Conservation (phyloP, 2,113 vertebrate genomes). For the Solenodon paradoxus region DNA sequence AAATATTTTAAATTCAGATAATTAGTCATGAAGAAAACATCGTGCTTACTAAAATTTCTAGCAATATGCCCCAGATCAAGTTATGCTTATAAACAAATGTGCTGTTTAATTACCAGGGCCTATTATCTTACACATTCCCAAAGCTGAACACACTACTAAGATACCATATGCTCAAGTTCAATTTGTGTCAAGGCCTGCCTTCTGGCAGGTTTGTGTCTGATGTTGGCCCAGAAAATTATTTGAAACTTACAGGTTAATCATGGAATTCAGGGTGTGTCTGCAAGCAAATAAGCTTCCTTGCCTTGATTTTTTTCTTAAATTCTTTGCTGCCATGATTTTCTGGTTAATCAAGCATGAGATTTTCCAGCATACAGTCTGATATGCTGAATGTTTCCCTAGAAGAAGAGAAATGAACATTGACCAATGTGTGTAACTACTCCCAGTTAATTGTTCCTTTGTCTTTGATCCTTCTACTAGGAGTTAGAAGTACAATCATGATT, state of each 20-base stretch:
- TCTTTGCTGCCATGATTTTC: constrained; percentile 32
- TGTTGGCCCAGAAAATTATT: constrained; percentile 47
- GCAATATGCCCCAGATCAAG: constrained; percentile 36
- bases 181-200: constrained; percentile 64
- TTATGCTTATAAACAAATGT: constrained; percentile 65
- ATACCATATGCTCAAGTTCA: constrained; percentile 41
- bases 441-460: background rate
- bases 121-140: constrained; percentile 69
- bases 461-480: background rate
- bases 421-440: background rate
- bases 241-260: constrained; percentile 27
- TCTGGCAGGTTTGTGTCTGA: constrained; percentile 38
- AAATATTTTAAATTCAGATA: constrained; percentile 46
- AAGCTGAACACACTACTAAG: constrained; percentile 28
- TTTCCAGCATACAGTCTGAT: constrained; percentile 17
- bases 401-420: background rate
- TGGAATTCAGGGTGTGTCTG: background rate
- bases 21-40: constrained; percentile 59
- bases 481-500: background rate
- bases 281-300: background rate
- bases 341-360: background rate
- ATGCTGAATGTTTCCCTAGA: background rate
- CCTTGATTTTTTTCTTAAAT: background rate
- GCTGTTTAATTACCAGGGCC: constrained; percentile 59
- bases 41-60: constrained; percentile 42